Evolutionary conservation across 2,888 invertebrate species (phyloP).

Genomic region (Elmis aenea): DNA sequence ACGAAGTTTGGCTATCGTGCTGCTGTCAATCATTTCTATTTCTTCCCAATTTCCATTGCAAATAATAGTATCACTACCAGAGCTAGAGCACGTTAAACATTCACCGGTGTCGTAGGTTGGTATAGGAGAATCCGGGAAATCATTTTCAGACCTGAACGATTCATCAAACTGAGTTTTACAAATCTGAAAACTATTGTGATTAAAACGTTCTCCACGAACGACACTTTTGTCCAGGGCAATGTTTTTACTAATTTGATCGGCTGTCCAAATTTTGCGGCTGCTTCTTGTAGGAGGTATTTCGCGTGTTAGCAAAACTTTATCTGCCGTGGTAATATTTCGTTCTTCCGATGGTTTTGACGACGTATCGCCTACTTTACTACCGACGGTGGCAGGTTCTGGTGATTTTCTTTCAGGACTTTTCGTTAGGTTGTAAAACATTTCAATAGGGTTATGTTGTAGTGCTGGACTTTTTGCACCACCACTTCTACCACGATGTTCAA

Average conservation of each 20-base stretch:
- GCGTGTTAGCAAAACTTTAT: constrained; percentile 14
- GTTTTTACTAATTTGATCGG: constrained; percentile 15
- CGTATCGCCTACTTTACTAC: neutral
- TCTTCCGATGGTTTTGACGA: constrained; percentile 3
- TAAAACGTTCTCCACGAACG: too few relatives aligned
- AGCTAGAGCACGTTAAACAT: constrained; percentile 49
- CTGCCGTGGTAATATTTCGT: constrained; percentile 20
- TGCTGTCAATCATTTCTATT: constrained; percentile 55
- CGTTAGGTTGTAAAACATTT: constrained; percentile 64
- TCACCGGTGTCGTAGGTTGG: constrained; percentile 38
- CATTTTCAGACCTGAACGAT: constrained; percentile 8
- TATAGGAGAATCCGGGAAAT: constrained; percentile 24
- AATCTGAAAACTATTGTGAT: constrained; percentile 27
- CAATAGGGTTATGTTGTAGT: constrained; percentile 57
- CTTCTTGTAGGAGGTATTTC: constrained; percentile 2
- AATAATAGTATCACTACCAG: constrained; percentile 27
- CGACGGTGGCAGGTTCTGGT: constrained; percentile 2
- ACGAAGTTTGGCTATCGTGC: constrained; percentile 60
- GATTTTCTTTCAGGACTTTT: constrained; percentile 51
- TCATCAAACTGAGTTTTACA: constrained; percentile 14
- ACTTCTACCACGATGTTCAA: neutral
- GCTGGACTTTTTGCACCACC: constrained; percentile 38
- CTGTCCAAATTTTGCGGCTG: constrained; percentile 21
- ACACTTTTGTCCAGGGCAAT: neutral
- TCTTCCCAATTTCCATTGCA: constrained; percentile 50